Evolutionary conservation across 2,797 vertebrate genomes (phyloP), one percentile per base, ranked within the genome.

Genomic region (Acanthis flammea): DNA sequence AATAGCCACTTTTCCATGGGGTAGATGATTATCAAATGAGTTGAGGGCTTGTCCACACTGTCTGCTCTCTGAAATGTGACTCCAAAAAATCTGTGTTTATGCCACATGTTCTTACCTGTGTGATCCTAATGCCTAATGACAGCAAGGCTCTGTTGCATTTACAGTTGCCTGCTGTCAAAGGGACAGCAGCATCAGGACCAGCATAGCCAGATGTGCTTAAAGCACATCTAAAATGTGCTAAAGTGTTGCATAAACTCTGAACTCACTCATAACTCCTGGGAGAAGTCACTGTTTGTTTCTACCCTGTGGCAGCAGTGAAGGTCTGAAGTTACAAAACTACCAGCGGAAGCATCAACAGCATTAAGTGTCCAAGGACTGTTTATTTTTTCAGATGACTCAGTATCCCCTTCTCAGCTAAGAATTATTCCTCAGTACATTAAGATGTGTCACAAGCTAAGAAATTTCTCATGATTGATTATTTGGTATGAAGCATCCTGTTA

Each of bases 381-480:
- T 96, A 92, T 90, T 94, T 95, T 90, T 94, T 88, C 82, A 86
- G 81, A 94, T 96, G 95, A 96, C 57, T 96, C 96, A 96, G 45
- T 86, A 72, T 7, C 57, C 51, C 35, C 54, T 81, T 88, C 73
- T 75, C 57, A 86, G 54, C 85, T 86, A 83, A 67, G 75, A 88
- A 92, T 68, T 86, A 68, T 31, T 91, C 62, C 73, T 83, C 8
- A 1, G 68, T 47, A 70, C 31, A 31, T 84, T 88, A 92, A 61
- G 50, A 92, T 88, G 94, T 68, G 91, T 94, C 95, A 96, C 31
- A 86, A 68, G 76, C 68, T 86, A 92, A 77, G 73, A 94, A 95
- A 86, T 61, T 86, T 53, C 1, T 1, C 51, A 58, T 72, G 68
- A 90, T 82, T 48, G 74, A 95, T 91, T 94, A 85, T 85, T 92